These are phyloP conservation scores for Hydropotes inermis DNA, from an alignment of 2,113 vertebrate genomes.

Conservation along the genomic window DNA sequence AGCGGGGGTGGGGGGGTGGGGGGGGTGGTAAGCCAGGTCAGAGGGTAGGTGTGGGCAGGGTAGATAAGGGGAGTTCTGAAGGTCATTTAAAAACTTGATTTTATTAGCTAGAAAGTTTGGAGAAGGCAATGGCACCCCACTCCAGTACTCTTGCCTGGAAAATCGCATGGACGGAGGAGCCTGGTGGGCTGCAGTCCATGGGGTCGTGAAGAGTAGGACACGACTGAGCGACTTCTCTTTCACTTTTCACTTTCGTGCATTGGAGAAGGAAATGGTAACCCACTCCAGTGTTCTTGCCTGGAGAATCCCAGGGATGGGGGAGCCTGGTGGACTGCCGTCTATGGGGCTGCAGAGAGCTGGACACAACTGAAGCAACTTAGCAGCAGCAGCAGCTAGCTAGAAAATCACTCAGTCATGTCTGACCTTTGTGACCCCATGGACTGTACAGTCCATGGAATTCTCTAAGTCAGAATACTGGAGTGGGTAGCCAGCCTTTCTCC, in stretches of 20 bases:
- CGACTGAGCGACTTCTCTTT: too few relatives aligned
- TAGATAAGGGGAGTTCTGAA: background rate
- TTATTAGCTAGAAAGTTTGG: background rate
- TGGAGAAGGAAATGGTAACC: background rate
- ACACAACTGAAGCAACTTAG: fast-evolving
- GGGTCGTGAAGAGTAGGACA: background rate
- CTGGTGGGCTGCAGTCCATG: background rate
- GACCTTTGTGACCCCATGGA: background rate
- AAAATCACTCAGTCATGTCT: background rate
- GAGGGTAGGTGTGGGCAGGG: background rate
- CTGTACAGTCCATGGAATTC: background rate
- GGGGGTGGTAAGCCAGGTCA: background rate
- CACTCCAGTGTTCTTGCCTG: background rate
- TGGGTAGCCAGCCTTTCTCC: background rate
- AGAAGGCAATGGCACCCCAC: background rate
- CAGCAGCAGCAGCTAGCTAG: background rate
- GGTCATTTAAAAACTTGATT: background rate
- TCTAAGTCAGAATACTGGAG: background rate
- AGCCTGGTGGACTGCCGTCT: background rate
- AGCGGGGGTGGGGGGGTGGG: too few relatives aligned
- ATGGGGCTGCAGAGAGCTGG: background rate
- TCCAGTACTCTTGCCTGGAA: background rate
- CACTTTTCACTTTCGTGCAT: too few relatives aligned
- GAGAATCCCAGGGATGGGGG: background rate
- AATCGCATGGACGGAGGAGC: background rate